Evolutionary conservation across 2,888 invertebrate species (phyloP), one percentile per base, ranked within the genome.

Genomic region (Caenorhabditis uteleia): DNA sequence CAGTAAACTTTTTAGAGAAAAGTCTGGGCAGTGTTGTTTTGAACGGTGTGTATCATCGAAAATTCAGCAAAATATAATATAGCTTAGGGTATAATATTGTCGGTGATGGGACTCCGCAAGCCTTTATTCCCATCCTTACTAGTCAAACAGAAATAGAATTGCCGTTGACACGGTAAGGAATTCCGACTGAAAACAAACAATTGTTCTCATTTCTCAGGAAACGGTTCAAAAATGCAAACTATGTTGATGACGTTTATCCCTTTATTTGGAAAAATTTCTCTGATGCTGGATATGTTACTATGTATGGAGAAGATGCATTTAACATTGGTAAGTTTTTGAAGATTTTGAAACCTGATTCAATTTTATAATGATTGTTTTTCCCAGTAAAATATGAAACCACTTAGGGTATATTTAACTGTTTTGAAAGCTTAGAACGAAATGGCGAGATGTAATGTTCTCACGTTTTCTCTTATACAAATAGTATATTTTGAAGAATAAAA

Each of bases 261-360:
- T 86, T 85, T 80, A 82, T 86, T 18, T 86, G 86, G 86, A 70
- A 65, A 16, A 79, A 83, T 44, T 81, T 74, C 46, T 75, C 78
- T 18, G 72, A 82, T 5, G 71, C 73, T 6, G 86, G 86, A 3
- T 86, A 86, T 68, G 84, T 83, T 25, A 91, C 91, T 2, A 90
- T 90, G 0, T 95, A 90, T 84, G 90, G 90, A 77, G 95, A 95
- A 83, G 95, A 95, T 82, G 88, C 89, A 74, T 90, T 91, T 0
- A 86, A 88, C 77, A 88, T 90, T 23, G 93, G 93, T 54, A 18
- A 18, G 42, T 47, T 40, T 27, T 42, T 42, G 43, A 25, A 42
- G 8, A 25, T 20, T 23, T 16, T 7, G 38, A 23, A 46, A 46
- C 12, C 10, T 44, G 14, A 23, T 20, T 31, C 31, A 31, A 31